phyloP scores from a whole-genome alignment of 1,140 invertebrate genomes.

The Parapsyche elsis region DNA sequence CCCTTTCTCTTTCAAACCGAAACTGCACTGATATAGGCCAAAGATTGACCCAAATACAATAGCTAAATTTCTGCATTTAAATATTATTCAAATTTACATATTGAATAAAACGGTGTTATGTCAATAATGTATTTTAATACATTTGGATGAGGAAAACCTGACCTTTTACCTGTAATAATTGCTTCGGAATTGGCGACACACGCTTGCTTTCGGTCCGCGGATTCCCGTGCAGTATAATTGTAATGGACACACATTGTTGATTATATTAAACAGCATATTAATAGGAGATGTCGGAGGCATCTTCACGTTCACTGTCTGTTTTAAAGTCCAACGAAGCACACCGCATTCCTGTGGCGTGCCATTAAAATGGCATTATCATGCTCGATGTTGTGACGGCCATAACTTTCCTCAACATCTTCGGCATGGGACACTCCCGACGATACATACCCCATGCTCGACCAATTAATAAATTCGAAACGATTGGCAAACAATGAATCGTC shows the following conservation, averaged over 20 bases:
- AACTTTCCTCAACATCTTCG: constrained; percentile 25
- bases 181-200: too few species aligned
- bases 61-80: not conserved
- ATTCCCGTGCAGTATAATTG: not conserved
- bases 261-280: too few species aligned
- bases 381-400: constrained; percentile 12
- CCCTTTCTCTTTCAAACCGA: too few species aligned
- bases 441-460: not conserved
- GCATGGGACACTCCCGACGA: constrained; percentile 2
- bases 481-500: constrained; percentile 32
- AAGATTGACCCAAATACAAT: not conserved
- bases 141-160: too few species aligned
- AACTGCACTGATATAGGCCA: not conserved
- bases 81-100: too few species aligned
- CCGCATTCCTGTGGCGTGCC: constrained; percentile 24
- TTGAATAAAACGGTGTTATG: too few species aligned
- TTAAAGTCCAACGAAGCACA: constrained; percentile 17
- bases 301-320: constrained; percentile 3
- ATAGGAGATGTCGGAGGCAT: not conserved
- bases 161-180: too few species aligned
- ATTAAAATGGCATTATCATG: constrained; percentile 38
- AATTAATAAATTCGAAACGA: constrained; percentile 34
- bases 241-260: too few species aligned
- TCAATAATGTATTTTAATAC: too few species aligned
- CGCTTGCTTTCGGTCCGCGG: too few species aligned